phyloP scores from a whole-genome alignment of 1,140 invertebrate species.

The Drosophila mojavensis region DNA sequence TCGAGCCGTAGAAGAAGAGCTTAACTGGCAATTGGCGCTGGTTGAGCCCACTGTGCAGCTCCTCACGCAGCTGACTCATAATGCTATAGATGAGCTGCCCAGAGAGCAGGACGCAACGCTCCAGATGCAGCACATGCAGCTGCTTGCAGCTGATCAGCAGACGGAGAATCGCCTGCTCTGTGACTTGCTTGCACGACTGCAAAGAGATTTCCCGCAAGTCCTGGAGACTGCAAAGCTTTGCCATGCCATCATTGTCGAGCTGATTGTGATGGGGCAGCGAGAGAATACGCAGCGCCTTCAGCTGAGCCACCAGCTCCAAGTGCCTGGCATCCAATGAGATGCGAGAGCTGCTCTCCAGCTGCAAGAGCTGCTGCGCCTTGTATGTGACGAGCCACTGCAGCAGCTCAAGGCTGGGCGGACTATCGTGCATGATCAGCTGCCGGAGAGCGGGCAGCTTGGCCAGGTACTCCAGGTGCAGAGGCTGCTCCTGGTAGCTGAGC shows the following conservation, averaged over 20 bases:
- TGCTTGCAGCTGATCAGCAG: neutral
- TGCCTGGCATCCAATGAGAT: neutral
- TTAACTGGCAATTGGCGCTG: constrained; percentile 3
- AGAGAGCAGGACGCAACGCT: neutral
- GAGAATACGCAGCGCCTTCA: constrained; percentile 3
- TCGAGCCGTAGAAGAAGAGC: neutral
- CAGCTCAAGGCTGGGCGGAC: neutral
- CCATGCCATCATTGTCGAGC: neutral
- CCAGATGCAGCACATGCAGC: neutral
- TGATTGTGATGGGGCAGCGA: neutral
- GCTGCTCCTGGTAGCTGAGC: too few relatives aligned
- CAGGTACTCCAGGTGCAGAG: neutral
- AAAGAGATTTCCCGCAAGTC: neutral
- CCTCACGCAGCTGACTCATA: neutral
- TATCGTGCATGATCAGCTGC: neutral
- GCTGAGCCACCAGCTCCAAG: neutral
- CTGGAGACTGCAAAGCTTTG: neutral
- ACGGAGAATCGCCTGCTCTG: neutral
- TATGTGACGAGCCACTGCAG: neutral
- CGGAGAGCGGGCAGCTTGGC: constrained; percentile 5
- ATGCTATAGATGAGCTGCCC: neutral
- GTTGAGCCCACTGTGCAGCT: neutral
- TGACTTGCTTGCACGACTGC: neutral
- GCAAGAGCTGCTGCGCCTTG: neutral
- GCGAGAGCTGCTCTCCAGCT: neutral